These are phyloP conservation scores for Dicaeum eximium DNA, from an alignment of 2,113 vertebrate genomes.

Conservation along the genomic window DNA sequence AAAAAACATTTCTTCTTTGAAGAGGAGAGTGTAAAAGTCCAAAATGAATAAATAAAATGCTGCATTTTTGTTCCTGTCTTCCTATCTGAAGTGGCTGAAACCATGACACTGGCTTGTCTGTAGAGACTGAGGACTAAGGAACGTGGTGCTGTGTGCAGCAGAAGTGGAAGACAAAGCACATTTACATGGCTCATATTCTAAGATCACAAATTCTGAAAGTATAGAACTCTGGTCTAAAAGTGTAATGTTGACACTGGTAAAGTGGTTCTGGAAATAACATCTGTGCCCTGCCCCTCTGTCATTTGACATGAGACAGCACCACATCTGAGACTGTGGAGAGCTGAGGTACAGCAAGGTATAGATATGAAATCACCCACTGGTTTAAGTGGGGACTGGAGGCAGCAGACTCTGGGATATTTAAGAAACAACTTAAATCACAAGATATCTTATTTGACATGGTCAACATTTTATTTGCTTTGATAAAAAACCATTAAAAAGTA, in stretches of 20 bases:
- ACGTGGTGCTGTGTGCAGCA: not conserved
- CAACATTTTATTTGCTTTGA: not conserved
- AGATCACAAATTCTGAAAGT: not conserved
- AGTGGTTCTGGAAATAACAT: not conserved
- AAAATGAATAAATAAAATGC: not conserved
- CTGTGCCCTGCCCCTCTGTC: not conserved
- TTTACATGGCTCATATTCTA: not conserved
- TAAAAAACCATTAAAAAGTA: not conserved
- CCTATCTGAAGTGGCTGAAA: not conserved
- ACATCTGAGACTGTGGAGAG: not conserved
- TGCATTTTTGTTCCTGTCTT: not conserved
- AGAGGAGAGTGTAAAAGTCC: not conserved
- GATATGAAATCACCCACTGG: fast-evolving
- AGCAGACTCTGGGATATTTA: not conserved
- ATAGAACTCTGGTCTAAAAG: not conserved
- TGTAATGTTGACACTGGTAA: not conserved
- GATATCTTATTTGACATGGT: not conserved
- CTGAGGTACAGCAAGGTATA: not conserved
- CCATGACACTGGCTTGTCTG: not conserved
- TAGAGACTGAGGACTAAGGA: not conserved
- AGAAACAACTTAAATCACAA: not conserved
- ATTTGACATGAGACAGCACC: not conserved
- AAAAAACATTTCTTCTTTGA: not conserved
- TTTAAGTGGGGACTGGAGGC: not conserved
- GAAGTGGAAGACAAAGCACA: not conserved